Base-by-base conservation (phyloP, 2,797 vertebrate species). In the Oreochromis mossambicus region DNA sequence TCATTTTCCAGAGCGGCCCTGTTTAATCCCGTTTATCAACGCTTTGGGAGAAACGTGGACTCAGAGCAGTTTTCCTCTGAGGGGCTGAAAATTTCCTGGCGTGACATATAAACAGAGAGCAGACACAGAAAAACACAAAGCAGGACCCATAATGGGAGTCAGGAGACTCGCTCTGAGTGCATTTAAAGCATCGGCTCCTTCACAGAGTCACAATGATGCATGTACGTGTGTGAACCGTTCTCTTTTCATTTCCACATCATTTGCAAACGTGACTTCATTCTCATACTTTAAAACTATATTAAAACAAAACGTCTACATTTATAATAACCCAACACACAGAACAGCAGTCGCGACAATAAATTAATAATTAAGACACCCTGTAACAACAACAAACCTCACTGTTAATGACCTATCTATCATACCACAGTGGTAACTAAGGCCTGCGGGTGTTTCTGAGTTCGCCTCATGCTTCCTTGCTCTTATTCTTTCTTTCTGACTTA, bases 141-240 rank as follows among this genome's bases (percentile, higher is more conserved):
- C 86, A 73, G 83, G 63, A 32, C 77, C 80, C 80, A 43, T 95
- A 94, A 95, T 94, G 91, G 88, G 87, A 94, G 91, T 93, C 93
- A 94, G 93, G 88, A 94, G 94, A 93, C 85, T 89, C 6, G 1
- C 84, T 82, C 78, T 87, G 51, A 93, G 84, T 89, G 90, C 89
- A 86, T 92, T 92, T 89, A 80, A 84, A 92, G 84, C 82, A 88
- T 91, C 89, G 91, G 89, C 92, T 91, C 90, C 91, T 85, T 63
- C 61, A 51, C 13, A 76, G 56, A 87, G 84, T 94, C 93, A 89
- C 89, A 87, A 77, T 87, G 79, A 87, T 80, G 80, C 61, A 38
- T 79, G 84, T 84, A 73, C 76, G 79, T 68, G 75, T 78, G 55
- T 79, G 41, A 48, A 73, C 43, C 24, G 12, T 7, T 50, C 68